Base-by-base conservation (phyloP, 2,113 vertebrate genomes). In the Pungitius pungitius region DNA sequence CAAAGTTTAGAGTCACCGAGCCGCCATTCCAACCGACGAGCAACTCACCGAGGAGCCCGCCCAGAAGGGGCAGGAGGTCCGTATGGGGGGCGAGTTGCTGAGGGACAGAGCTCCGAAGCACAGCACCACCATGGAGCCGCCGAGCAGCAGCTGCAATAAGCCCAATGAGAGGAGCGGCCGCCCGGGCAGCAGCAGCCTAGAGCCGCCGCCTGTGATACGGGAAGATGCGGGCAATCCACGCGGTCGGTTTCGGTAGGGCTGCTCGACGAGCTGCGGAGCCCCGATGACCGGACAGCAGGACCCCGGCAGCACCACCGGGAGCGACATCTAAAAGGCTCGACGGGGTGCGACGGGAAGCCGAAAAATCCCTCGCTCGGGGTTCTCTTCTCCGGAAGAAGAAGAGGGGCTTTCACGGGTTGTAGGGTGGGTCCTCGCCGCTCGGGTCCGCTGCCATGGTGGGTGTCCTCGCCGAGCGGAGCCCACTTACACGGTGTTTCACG, bases 31-130 rank as follows among this genome's bases (percentile, higher is more conserved):
- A 40, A 26, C 18, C 26, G 39, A 8, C 45, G 47, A n/a, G 22
- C 35, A 8, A 78, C 96, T 95, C 83, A 97, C 96, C 91, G 94
- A 95, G 51, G 92, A 95, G 57, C 96, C 95, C 0, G 95, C 94
- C 95, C 95, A 96, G 64, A 95, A 92, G 7, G 95, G 94, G 67
- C 94, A 96, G 0, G 94, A 93, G 78, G 89, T 92, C 47, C 90
- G 82, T 40, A 93, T 86, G 15, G 91, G 89, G 15, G 88, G 73
- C 3, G 92, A 92, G 69, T 77, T 90, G 85, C 95, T 96, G 81
- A 96, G 92, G 18, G 92, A 94, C 65, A 94, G 90, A 43, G 94
- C 94, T 78, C 93, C 93, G 30, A 95, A 95, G 70, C 94, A 95
- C 75, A 96, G 93, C 17, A 92, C 95, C 89, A 95, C 93, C 92